Evolutionary conservation across 2,888 invertebrate species (phyloP), one percentile per base, ranked within the genome.

Genomic region (Caenorhabditis imperialis): DNA sequence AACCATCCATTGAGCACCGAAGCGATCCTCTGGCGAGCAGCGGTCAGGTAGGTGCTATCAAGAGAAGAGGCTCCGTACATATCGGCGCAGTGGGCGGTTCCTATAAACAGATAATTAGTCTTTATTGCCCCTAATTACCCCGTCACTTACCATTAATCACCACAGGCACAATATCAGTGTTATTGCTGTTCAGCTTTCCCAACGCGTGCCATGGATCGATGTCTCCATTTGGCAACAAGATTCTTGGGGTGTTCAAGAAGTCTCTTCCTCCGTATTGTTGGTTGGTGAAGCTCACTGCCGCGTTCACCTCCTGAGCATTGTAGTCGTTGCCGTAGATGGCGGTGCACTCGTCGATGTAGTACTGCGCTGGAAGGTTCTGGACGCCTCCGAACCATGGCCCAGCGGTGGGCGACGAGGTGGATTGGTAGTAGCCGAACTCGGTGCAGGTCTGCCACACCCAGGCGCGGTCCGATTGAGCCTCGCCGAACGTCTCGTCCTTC

Each of bases 371-470:
- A 3, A 77, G 57, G 22, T 78, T 76, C 14, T 30, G 10, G 14
- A 47, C 57, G 16, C 76, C 75, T 22, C 78, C 76, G 54, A 73
- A 79, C 65, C 63, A 79, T 37, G 79, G 79, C 1, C 79, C 79
- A 25, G 77, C 75, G 20, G 48, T 67, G n/a, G 47, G 37, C 18
- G 71, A 75, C 16, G 75, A 92, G 0, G 95, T 94, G 0, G 94
- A 93, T 90, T 96, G 96, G 89, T 93, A 96, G 89, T 94, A 96
- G 22, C 96, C 96, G 88, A 96, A 96, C 89, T 97, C 96, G 0
- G 94, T 94, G 88, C 96, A 97, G 0, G 96, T 96, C 89, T 96
- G 96, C 88, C 95, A 96, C 70, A 92, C 92, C 96, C 96, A 96
- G 85, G 94, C 94, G 0, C 96, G 92, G 47, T 73, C 81, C 0